Evolutionary conservation across 1,140 invertebrate species (phyloP).

Genomic region (Drosophila mojavensis): DNA sequence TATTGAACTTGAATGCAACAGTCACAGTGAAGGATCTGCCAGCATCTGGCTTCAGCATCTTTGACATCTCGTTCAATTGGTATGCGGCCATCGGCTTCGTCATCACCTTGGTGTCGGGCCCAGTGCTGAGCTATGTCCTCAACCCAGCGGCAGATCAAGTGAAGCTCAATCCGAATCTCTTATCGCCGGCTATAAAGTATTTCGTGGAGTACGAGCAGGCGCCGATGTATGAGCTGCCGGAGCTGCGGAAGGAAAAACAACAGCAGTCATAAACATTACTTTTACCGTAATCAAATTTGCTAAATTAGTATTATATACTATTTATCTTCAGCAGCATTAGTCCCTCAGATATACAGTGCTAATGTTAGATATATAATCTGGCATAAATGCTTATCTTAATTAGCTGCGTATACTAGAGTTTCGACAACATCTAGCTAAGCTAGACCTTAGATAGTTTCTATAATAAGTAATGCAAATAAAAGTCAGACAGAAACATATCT

Average conservation of each 20-base stretch:
- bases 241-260: constrained; percentile 40
- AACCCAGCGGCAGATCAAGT: constrained; percentile 59
- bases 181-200: constrained; percentile 79
- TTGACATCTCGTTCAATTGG: constrained; percentile 87
- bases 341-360: neutral
- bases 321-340: neutral
- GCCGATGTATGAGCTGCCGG: constrained; percentile 45
- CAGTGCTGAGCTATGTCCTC: constrained; percentile 79
- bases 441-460: neutral
- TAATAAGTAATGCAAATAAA: neutral
- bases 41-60: constrained; percentile 83
- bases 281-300: neutral
- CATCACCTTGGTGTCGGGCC: constrained; percentile 87
- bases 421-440: too few species aligned
- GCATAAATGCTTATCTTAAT: constrained; percentile 5
- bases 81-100: constrained; percentile 86
- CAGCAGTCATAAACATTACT: neutral
- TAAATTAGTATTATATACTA: constrained; percentile 21
- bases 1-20: constrained; percentile 6
- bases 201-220: constrained; percentile 59
- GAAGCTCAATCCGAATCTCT: constrained; percentile 77
- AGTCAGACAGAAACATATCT: neutral
- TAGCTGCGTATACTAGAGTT: neutral
- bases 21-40: neutral
- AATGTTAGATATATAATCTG: neutral